Percentiles rank a stretch among this genome's conserved stretches.
Conservation (phyloP, 2,113 vertebrate genomes). For the Pangasianodon gigas region DNA sequence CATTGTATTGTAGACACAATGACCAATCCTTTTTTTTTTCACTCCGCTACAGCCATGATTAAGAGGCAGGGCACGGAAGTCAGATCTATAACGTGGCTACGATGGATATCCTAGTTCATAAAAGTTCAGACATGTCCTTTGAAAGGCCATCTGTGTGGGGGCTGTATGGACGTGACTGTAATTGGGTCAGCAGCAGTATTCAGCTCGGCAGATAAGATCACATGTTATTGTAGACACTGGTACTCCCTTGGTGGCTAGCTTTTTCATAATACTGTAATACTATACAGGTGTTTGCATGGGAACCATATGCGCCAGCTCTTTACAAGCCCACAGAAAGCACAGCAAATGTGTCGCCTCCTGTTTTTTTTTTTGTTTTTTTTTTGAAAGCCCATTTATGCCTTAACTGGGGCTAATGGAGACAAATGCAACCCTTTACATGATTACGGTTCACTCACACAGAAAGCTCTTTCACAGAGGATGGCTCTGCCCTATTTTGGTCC, state of each 20-base stretch:
- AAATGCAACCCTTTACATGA: slow-evolving; percentile 32
- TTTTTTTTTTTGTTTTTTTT: not conserved
- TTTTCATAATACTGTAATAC: slow-evolving; percentile 47
- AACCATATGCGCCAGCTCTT: slow-evolving; percentile 6
- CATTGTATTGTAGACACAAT: slow-evolving; percentile 53
- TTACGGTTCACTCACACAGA: slow-evolving; percentile 55
- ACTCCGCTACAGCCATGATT: not conserved
- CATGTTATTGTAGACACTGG: slow-evolving; percentile 32
- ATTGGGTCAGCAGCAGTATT: slow-evolving; percentile 16
- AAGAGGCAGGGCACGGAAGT: slow-evolving; percentile 36
- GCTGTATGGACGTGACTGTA: slow-evolving; percentile 23
- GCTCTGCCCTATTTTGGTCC: slow-evolving; percentile 50
- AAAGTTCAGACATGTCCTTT: slow-evolving; percentile 13
- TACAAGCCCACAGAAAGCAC: not conserved
- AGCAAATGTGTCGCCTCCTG: not conserved
- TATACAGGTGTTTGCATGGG: slow-evolving; percentile 42
- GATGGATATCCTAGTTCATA: slow-evolving; percentile 22
- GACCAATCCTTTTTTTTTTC: slow-evolving; percentile 12
- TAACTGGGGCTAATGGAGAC: slow-evolving; percentile 19
- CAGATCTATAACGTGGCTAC: not conserved
- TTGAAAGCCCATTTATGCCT: slow-evolving; percentile 14
- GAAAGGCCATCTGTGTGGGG: slow-evolving; percentile 33
- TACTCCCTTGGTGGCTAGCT: slow-evolving; percentile 21
- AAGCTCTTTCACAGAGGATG: slow-evolving; percentile 58
- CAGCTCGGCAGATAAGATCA: slow-evolving; percentile 31